Conservation (phyloP, 2,888 invertebrate genomes). For the Oligia fasciuncula region DNA sequence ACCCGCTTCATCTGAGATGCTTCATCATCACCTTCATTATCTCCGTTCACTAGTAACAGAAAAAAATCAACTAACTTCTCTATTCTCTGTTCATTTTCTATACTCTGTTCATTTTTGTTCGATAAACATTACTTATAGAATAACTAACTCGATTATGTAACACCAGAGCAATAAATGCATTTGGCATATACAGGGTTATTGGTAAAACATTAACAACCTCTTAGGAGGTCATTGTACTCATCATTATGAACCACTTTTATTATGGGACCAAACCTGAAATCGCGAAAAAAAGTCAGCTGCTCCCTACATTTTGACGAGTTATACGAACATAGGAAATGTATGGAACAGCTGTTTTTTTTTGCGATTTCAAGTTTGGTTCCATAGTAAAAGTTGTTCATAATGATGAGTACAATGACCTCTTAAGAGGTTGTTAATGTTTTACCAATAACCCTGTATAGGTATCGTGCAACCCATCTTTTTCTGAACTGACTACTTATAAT, state of each 20-base stretch:
- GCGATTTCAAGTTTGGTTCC: too few species aligned
- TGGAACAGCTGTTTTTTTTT: too few species aligned
- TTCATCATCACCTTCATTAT: constrained; percentile 37
- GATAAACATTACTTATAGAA: neutral
- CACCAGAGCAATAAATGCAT: neutral
- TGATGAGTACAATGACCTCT: too few species aligned
- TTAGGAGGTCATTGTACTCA: too few species aligned
- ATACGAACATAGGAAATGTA: too few species aligned
- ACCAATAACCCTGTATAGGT: neutral
- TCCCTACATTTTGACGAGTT: too few species aligned
- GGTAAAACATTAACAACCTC: too few species aligned
- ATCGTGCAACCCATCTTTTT: neutral
- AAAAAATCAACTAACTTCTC: neutral
- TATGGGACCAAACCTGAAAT: too few species aligned
- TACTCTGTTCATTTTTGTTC: neutral
- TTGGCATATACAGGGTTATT: neutral
- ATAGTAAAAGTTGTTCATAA: too few species aligned
- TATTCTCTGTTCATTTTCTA: neutral
- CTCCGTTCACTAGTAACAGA: constrained; percentile 39
- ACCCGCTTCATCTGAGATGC: constrained; percentile 39
- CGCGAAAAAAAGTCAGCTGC: too few species aligned
- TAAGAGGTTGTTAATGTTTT: too few species aligned
- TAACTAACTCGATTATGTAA: neutral
- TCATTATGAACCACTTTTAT: too few species aligned
- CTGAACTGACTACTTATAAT: neutral